A percentile compares a stretch with the other conserved stretches of the same genome.
phyloP scores from a whole-genome alignment of 2,888 invertebrate species.

The Hypomecis punctinalis region DNA sequence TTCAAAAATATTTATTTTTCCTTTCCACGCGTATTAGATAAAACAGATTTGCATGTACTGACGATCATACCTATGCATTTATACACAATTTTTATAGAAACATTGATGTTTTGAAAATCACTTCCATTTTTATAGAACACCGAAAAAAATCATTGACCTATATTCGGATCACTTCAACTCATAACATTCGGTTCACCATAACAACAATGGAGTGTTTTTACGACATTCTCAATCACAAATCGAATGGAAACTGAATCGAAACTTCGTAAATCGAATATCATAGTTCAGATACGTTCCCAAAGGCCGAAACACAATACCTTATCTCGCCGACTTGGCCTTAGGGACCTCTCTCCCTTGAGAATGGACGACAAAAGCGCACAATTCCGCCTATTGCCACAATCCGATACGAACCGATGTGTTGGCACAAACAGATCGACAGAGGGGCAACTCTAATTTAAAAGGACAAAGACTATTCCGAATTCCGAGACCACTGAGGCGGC shows the following conservation, averaged over 20 bases:
- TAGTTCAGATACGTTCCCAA: slow-evolving; percentile 10
- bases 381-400: slow-evolving; percentile 36
- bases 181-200: neutral
- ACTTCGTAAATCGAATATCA: slow-evolving; percentile 21
- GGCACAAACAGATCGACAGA: slow-evolving; percentile 14
- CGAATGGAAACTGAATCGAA: slow-evolving; percentile 14
- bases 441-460: slow-evolving; percentile 1
- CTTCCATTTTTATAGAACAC: too few relatives aligned
- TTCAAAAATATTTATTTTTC: neutral
- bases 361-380: slow-evolving; percentile 42
- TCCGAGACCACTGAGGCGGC: too few relatives aligned
- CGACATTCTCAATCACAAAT: slow-evolving; percentile 7
- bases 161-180: too few relatives aligned
- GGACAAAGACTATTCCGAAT: too few relatives aligned
- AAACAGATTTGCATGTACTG: too few relatives aligned
- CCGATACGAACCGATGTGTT: slow-evolving; percentile 41
- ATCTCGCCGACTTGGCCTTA: slow-evolving; percentile 31
- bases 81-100: too few relatives aligned
- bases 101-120: too few relatives aligned
- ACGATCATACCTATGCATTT: too few relatives aligned
- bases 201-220: neutral
- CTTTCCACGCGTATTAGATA: too few relatives aligned
- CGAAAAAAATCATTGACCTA: too few relatives aligned
- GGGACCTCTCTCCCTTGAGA: slow-evolving; percentile 37
- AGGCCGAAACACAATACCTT: slow-evolving; percentile 34